Percentiles rank a stretch among this genome's conserved stretches.
Evolutionary conservation across 2,113 vertebrate species (phyloP).

Genomic region (Tonatia bakeri): DNA sequence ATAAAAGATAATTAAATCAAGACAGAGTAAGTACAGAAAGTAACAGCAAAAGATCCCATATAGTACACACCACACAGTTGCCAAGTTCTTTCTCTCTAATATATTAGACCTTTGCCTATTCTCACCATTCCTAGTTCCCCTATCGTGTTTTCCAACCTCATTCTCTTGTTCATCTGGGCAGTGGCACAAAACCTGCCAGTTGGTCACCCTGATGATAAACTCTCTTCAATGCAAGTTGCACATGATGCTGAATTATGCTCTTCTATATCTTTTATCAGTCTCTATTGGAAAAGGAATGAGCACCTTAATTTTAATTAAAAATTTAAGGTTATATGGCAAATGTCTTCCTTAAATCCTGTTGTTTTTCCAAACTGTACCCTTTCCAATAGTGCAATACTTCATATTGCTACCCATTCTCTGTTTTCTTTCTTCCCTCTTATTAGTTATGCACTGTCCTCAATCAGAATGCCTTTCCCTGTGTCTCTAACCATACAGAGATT

Average conservation of each 20-base stretch:
- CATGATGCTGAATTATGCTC: neutral
- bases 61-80: too few relatives aligned
- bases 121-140: neutral
- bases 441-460: neutral
- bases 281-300: neutral
- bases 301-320: neutral
- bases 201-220: neutral
- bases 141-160: neutral
- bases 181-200: neutral
- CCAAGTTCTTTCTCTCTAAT: neutral
- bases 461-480: neutral
- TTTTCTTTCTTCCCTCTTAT: neutral
- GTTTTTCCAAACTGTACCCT: neutral
- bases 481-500: neutral
- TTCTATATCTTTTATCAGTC: neutral
- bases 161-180: neutral
- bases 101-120: neutral
- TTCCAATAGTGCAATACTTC: neutral
- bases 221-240: neutral
- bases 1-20: neutral
- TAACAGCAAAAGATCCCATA: neutral
- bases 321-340: neutral
- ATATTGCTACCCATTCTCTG: accelerated
- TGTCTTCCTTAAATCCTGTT: neutral
- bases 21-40: neutral